Percentiles rank a stretch among this genome's conserved stretches.
Evolutionary conservation across 2,888 invertebrate genomes (phyloP).

Genomic region (Caenorhabditis plicata): DNA sequence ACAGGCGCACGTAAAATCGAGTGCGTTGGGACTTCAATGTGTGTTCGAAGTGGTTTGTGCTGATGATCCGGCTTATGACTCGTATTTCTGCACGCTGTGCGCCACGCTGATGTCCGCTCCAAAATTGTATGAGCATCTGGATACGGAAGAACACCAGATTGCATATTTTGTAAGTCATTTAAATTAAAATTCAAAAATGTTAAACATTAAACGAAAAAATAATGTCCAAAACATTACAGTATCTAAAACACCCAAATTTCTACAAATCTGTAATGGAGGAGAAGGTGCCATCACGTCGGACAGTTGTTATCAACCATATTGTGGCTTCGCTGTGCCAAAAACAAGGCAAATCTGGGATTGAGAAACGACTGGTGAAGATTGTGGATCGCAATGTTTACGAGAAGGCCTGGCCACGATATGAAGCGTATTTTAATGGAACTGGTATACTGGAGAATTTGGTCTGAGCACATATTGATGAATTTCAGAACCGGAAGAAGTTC

Average conservation of each 20-base stretch:
- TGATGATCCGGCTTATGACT: constrained; percentile 22
- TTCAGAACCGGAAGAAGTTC: no score
- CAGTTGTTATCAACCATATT: no score
- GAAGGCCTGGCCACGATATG: constrained; percentile 29
- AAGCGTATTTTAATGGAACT: constrained; percentile 7
- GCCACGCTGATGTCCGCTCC: constrained; percentile 19
- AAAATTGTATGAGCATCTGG: constrained; percentile 29
- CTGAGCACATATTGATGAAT: no score
- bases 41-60: constrained; percentile 29
- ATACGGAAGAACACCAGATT: constrained; percentile 8
- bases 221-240: no score
- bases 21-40: not conserved
- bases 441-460: no score
- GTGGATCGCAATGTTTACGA: constrained; percentile 19
- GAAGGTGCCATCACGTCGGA: no score
- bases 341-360: no score
- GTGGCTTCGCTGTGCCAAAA: no score
- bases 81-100: constrained; percentile 32
- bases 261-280: constrained; percentile 4
- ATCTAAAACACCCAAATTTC: not conserved
- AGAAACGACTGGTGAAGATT: constrained; percentile 9
- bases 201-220: no score
- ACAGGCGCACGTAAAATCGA: not conserved
- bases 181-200: not conserved
- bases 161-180: constrained; percentile 12